Base-by-base conservation (phyloP, 2,888 invertebrate species). In the Bellardia pandia region DNA sequence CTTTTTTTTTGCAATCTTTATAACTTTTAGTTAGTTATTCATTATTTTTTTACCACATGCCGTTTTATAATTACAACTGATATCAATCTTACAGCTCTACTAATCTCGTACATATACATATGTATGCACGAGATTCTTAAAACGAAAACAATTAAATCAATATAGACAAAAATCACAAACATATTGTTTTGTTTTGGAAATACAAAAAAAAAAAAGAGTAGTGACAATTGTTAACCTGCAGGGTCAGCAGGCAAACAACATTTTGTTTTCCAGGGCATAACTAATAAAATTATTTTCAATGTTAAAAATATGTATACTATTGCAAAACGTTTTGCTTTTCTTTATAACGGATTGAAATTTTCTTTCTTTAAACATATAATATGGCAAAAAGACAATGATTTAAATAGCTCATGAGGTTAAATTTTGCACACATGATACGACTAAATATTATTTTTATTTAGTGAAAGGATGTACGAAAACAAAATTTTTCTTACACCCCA, bases 401-500 rank as follows among this genome's bases (percentile, higher is more conserved):
- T 16, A 79, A 48, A 53, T 79, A 71, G 79, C 62, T 79, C 62
- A 71, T 64, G 53, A 79, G 71, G 40, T 56, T 56, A 77, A 77
- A 77, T 66, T 42, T 42, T 8, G 30, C 13, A 60, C 4, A 60
- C 14, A 30, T 13, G 5, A 33, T 33, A 45, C 13, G 7, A 30
- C 66, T 45, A 5, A 16, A 45, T 3, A 13, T 23, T 11, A 5
- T 45, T 7, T 11, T 33, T 14, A 33, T 48, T 60, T 16, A 56
- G 56, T 42, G 66, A 66, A 77, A 66, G 77, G 77, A 77, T 77
- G 8, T 11, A 14, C 2, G 48, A 30, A 14, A 23, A 11, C 40
- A 45, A 42, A 13, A 16, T 53, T 16, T 69, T n/a, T 48, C 11
- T 42, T 45, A 11, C 9, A 60, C 45, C 14, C 48, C 45, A 45